Conservation (phyloP, 2,888 invertebrate species). For the Macrosoma leucophasiata region DNA sequence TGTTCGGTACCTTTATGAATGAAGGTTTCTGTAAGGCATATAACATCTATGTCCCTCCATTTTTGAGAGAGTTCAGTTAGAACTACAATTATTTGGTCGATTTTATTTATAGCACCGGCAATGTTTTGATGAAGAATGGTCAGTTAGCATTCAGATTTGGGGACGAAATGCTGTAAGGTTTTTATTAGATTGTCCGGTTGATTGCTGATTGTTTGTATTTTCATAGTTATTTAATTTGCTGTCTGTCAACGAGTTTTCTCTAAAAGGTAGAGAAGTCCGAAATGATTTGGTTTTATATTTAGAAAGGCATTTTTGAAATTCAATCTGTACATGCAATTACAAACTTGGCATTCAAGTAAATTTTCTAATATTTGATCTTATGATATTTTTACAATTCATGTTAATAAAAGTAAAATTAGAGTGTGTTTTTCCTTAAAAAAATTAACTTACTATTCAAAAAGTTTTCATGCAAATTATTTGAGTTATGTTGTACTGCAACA, state of each 20-base stretch:
- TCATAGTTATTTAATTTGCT: no score
- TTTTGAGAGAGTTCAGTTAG: not conserved
- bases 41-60: constrained; percentile 2
- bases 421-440: not conserved
- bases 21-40: constrained; percentile 1
- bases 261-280: constrained; percentile 1
- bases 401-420: not conserved
- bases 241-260: constrained; percentile 1
- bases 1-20: not conserved
- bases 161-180: no score
- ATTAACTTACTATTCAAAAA: no score
- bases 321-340: constrained; percentile 1
- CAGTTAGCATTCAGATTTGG: not conserved
- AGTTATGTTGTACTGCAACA: constrained; percentile 1
- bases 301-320: not conserved
- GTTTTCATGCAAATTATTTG: not conserved
- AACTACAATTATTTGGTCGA: not conserved
- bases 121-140: constrained; percentile 2
- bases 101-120: constrained; percentile 1
- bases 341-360: constrained; percentile 1
- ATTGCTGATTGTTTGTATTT: no score
- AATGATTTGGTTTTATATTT: constrained; percentile 1
- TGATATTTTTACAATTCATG: constrained; percentile 1
- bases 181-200: no score
- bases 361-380: constrained; percentile 1